Conservation (phyloP, 2,113 vertebrate genomes). For the Pandion haliaetus region DNA sequence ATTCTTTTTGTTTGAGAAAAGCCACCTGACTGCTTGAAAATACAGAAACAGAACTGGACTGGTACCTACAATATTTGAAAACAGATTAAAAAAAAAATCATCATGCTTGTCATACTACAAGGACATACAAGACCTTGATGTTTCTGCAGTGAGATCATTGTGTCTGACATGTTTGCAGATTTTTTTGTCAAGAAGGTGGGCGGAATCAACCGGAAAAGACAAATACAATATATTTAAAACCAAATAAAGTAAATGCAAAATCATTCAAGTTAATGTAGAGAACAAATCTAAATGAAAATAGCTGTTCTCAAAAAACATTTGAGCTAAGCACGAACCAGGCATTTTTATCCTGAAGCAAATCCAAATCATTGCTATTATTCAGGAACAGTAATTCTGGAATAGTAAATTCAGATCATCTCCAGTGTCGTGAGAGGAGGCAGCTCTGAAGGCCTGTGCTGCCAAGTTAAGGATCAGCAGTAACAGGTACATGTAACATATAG, state of each 20-base stretch:
- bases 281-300: neutral
- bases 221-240: neutral
- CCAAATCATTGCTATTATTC: neutral
- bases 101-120: neutral
- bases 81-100: neutral
- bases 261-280: neutral
- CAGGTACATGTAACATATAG: rapidly evolving
- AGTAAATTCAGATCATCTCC: neutral
- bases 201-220: neutral
- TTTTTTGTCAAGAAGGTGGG: neutral
- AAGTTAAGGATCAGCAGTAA: neutral
- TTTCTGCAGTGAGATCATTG: neutral
- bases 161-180: neutral
- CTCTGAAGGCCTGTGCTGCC: neutral
- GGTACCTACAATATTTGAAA: neutral
- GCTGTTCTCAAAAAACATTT: neutral
- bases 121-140: neutral
- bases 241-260: neutral
- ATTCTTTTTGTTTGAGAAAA: neutral
- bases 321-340: neutral
- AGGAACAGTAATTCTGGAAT: neutral
- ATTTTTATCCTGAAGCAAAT: neutral
- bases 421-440: too few relatives aligned
- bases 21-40: neutral
- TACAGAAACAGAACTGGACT: neutral